A percentile compares a stretch with the other conserved stretches of the same genome.
Evolutionary conservation across 2,797 vertebrate genomes (phyloP).

Genomic region (Neoniphon sammara): DNA sequence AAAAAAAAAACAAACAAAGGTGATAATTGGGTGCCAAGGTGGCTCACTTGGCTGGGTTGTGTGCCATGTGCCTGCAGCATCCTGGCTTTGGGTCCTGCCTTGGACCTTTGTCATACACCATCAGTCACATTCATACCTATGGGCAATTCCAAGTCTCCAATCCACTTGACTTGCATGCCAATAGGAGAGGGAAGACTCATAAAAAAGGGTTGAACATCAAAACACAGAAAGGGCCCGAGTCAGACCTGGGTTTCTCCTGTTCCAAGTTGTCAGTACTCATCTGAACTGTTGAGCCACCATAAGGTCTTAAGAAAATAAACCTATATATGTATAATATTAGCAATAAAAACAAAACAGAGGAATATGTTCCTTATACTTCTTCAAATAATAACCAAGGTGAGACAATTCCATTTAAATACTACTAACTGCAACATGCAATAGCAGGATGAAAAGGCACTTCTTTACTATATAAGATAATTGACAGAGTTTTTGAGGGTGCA

Average conservation of each 20-base stretch:
- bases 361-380: background rate
- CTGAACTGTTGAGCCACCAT: too few species aligned
- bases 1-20: background rate
- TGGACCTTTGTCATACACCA: too few species aligned
- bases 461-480: background rate
- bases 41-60: background rate
- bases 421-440: background rate
- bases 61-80: background rate
- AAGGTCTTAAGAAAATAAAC: too few species aligned
- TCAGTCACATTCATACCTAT: too few species aligned
- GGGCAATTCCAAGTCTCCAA: too few species aligned
- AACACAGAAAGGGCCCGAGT: too few species aligned
- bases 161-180: too few species aligned
- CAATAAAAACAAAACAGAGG: background rate
- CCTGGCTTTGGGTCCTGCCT: too few species aligned
- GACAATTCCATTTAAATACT: background rate
- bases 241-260: too few species aligned
- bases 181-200: too few species aligned
- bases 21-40: background rate
- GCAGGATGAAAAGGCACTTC: background rate
- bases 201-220: too few species aligned
- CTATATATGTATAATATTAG: background rate
- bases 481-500: conserved; percentile 25
- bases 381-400: background rate
- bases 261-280: too few species aligned